Evolutionary conservation across 2,888 invertebrate species (phyloP), one percentile per base, ranked within the genome.

Genomic region (Gisinianus flammeolus): DNA sequence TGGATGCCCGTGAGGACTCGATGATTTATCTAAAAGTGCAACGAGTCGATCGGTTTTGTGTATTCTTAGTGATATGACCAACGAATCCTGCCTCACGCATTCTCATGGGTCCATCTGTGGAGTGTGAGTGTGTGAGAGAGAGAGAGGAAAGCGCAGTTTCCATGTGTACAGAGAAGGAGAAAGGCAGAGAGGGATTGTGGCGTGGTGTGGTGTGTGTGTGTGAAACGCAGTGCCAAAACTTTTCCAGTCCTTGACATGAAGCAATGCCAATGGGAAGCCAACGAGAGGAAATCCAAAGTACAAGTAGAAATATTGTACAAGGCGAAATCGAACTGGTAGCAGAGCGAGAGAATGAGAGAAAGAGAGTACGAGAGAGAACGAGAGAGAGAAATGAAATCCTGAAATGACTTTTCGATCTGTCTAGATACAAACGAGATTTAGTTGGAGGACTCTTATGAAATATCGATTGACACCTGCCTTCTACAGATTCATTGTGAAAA

Each of bases 391-490:
- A 8, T 22, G 56, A 71, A 26, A 62, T 26, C 35, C 58, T 35
- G 73, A 73, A 62, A 73, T 73, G 73, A 73, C 73, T 73, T 73
- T 73, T 73, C 73, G 73, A 73, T 73, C 62, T 73, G 73, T 72
- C 72, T 33, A 72, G 72, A 72, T 72, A 73, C 22, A 30, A 62
- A 73, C 62, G 73, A 73, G 73, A 73, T 73, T 73, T 73, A 73
- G 73, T 62, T 73, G 73, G 73, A 73, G 73, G 62, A 35, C 73
- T 73, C 73, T 73, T 73, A 73, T 73, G 73, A 73, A 73, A 73
- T 73, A 73, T 73, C 73, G 73, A 73, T 73, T 73, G 73, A 73
- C 73, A 73, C 73, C 73, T 73, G 73, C 73, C 73, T 62, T 73
- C 19, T 56, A 22, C 62, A 28, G 62, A 62, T 62, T 54, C 70